These are phyloP conservation scores for Mycogona germanica DNA, from an alignment of 2,888 invertebrate genomes.

Conservation along the genomic window DNA sequence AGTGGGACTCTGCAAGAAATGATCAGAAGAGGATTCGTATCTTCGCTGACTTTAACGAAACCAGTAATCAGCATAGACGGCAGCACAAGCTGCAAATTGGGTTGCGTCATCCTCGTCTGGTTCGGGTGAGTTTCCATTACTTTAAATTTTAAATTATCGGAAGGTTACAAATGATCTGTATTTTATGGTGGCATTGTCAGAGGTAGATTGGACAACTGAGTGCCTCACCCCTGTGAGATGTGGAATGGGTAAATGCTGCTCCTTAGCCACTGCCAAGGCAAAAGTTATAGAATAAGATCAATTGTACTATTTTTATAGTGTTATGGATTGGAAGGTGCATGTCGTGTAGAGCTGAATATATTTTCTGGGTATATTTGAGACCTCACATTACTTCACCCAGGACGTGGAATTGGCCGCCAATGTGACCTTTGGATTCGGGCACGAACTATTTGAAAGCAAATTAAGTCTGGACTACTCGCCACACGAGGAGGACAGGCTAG, in stretches of 20 bases:
- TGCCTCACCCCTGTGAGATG: too few relatives aligned
- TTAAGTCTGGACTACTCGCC: not conserved
- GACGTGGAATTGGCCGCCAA: not conserved
- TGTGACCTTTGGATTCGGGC: not conserved
- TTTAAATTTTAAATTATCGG: not conserved
- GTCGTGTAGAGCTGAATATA: not conserved
- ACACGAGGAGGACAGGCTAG: not conserved
- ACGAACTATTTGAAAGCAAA: not conserved
- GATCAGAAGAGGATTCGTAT: not conserved
- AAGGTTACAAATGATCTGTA: not conserved
- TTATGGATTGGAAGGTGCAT: not conserved
- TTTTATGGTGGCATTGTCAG: too few relatives aligned
- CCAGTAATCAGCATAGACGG: slow-evolving; percentile 1
- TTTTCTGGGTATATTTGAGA: not conserved
- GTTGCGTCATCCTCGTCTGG: not conserved
- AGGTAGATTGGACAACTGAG: too few relatives aligned
- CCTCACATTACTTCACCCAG: not conserved
- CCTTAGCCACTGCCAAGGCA: too few relatives aligned
- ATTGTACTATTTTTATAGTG: too few relatives aligned
- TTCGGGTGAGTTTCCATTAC: slow-evolving; percentile 1
- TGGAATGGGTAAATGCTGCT: too few relatives aligned
- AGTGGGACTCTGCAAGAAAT: slow-evolving; percentile 5
- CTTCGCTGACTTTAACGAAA: slow-evolving; percentile 4
- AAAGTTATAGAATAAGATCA: too few relatives aligned
- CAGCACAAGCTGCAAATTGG: not conserved